Percentiles rank a stretch among this genome's conserved stretches.
These are phyloP conservation scores for Eudiplozoon nipponicum DNA, from an alignment of 2,888 invertebrate genomes.

Conservation along the genomic window DNA sequence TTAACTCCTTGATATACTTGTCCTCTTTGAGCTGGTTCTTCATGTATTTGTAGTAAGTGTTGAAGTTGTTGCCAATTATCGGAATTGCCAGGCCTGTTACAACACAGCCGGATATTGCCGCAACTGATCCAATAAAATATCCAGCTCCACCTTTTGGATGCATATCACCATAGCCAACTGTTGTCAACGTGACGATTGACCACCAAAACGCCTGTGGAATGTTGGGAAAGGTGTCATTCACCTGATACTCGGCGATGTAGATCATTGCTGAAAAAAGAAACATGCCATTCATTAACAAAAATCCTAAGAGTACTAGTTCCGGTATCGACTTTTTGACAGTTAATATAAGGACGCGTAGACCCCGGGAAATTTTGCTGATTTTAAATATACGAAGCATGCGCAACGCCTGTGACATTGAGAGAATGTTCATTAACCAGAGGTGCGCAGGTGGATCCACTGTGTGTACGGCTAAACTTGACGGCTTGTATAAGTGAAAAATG, in stretches of 20 bases:
- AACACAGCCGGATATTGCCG: slow-evolving; percentile 16
- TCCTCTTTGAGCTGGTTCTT: slow-evolving; percentile 16
- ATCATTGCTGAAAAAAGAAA: slow-evolving; percentile 24
- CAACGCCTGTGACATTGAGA: slow-evolving; percentile 16
- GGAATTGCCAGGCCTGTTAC: slow-evolving; percentile 16
- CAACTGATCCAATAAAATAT: slow-evolving; percentile 14
- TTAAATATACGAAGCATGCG: slow-evolving; percentile 16
- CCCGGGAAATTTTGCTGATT: slow-evolving; percentile 19
- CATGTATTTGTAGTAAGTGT: slow-evolving; percentile 17
- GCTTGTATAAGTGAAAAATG: no score
- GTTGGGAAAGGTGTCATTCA: slow-evolving; percentile 18
- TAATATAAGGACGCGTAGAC: slow-evolving; percentile 23
- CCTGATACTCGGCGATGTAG: slow-evolving; percentile 21
- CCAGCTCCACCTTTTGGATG: slow-evolving; percentile 14
- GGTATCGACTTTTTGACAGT: slow-evolving; percentile 24
- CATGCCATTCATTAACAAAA: slow-evolving; percentile 24
- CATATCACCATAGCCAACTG: slow-evolving; percentile 16
- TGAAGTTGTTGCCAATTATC: slow-evolving; percentile 17
- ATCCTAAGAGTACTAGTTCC: slow-evolving; percentile 23
- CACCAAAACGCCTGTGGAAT: slow-evolving; percentile 17
- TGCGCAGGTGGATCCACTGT: no score
- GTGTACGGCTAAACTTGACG: background rate
- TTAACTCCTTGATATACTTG: slow-evolving; percentile 16
- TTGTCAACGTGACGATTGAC: slow-evolving; percentile 17
- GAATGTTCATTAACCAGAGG: slow-evolving; percentile 13